These are phyloP conservation scores for Orthosia cruda DNA, from an alignment of 2,888 invertebrate genomes.

Conservation along the genomic window DNA sequence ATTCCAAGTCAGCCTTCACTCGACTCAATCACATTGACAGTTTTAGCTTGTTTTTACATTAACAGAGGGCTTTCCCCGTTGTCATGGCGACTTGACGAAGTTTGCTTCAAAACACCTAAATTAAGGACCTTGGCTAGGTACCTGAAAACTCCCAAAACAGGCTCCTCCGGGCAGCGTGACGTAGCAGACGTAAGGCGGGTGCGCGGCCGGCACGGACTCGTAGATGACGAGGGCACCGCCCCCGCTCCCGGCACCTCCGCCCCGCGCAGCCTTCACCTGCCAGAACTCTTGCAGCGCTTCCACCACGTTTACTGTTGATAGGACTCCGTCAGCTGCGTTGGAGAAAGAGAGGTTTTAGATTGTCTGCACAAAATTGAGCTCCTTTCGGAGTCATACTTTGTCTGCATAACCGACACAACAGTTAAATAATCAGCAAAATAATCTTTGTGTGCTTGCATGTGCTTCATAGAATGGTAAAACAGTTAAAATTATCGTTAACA, in stretches of 20 bases:
- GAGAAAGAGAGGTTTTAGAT: neutral
- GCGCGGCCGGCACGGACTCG: slow-evolving; percentile 97
- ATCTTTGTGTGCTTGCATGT: neutral
- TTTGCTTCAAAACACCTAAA: neutral
- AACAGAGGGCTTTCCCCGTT: too few species aligned
- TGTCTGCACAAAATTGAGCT: rapidly evolving
- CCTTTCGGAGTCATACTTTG: neutral
- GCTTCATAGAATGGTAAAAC: neutral
- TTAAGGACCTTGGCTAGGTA: neutral
- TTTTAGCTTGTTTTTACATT: neutral
- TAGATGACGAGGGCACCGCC: slow-evolving; percentile 98
- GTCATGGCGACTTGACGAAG: neutral
- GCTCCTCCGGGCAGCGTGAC: slow-evolving; percentile 98
- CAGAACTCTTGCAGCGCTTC: slow-evolving; percentile 99
- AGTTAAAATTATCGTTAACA: neutral
- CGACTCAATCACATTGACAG: neutral
- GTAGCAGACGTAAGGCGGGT: slow-evolving; percentile 98
- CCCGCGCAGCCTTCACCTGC: slow-evolving; percentile 98
- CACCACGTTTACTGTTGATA: slow-evolving; percentile 96
- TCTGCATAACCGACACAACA: neutral
- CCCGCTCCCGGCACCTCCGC: slow-evolving; percentile 94
- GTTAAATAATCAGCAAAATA: neutral
- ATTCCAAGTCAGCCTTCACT: neutral
- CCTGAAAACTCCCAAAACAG: slow-evolving; percentile 99
- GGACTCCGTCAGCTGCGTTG: slow-evolving; percentile 85